Evolutionary conservation across 37 sponge, comb jelly and placozoan genomes (phyloP).

Genomic region (Agelas oroides): DNA sequence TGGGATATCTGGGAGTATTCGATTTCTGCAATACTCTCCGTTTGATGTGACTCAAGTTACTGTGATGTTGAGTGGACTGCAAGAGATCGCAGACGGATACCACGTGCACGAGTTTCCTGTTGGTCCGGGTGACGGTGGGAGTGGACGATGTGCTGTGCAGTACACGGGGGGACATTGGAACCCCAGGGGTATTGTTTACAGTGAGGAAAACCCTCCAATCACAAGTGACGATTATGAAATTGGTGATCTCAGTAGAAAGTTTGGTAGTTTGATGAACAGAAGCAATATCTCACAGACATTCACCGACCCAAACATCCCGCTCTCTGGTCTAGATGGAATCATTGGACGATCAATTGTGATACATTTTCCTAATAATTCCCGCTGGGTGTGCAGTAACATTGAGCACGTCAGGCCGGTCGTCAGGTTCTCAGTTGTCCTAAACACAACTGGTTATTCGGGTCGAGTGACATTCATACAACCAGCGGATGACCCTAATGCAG

Average conservation of each 20-base stretch:
- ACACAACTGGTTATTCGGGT: slow-evolving; percentile 21
- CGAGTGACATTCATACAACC: slow-evolving; percentile 59
- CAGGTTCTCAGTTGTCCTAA: slow-evolving; percentile 14
- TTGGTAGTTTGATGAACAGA: slow-evolving; percentile 47
- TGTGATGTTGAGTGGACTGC: slow-evolving; percentile 60
- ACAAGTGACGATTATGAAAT: slow-evolving; percentile 76
- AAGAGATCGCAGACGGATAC: slow-evolving; percentile 44
- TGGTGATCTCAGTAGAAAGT: slow-evolving; percentile 86
- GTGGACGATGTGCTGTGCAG: not conserved
- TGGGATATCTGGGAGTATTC: slow-evolving; percentile 55
- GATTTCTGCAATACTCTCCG: slow-evolving; percentile 60
- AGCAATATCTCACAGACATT: not conserved
- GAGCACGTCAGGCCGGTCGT: slow-evolving; percentile 5
- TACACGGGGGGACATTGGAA: slow-evolving; percentile 66
- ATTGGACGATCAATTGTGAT: slow-evolving; percentile 83
- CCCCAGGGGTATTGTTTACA: slow-evolving; percentile 44
- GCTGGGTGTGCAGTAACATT: slow-evolving; percentile 68
- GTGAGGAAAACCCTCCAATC: not conserved
- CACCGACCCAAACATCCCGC: slow-evolving; percentile 63
- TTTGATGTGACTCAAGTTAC: slow-evolving; percentile 59
- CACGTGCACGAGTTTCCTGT: slow-evolving; percentile 67
- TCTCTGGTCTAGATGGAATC: slow-evolving; percentile 69
- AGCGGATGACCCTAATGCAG: slow-evolving; percentile 67
- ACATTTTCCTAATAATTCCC: slow-evolving; percentile 5
- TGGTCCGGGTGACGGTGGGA: slow-evolving; percentile 6